Percentiles rank a stretch among this genome's conserved stretches.
These are phyloP conservation scores for Passer domesticus DNA, from an alignment of 2,113 vertebrate genomes.

Conservation along the genomic window DNA sequence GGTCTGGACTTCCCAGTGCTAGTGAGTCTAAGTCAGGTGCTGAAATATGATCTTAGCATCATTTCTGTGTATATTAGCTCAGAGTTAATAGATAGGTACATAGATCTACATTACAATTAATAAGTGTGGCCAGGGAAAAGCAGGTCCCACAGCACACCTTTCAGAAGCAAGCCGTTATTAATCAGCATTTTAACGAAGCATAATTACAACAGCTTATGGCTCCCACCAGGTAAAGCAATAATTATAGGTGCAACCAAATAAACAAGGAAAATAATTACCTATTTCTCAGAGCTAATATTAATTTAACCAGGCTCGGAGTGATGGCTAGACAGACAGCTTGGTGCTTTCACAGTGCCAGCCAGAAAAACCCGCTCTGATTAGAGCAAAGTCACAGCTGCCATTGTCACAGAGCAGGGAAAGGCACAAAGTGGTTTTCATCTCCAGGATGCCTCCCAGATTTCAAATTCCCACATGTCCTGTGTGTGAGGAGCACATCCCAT, in stretches of 20 bases:
- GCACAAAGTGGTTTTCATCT: not conserved
- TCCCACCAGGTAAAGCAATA: conserved; percentile 74
- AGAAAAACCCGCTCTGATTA: not conserved
- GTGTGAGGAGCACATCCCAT: not conserved
- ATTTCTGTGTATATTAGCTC: conserved; percentile 50
- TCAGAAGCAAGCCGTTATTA: conserved; percentile 66
- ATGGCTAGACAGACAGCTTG: conserved; percentile 48
- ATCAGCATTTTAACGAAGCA: conserved; percentile 77
- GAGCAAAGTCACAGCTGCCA: not conserved
- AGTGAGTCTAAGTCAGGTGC: not conserved
- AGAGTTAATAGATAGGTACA: conserved; percentile 65
- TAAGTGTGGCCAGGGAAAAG: conserved; percentile 52
- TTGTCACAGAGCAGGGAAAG: not conserved
- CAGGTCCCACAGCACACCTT: conserved; percentile 57
- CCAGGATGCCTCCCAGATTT: not conserved
- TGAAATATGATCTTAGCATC: conserved; percentile 32
- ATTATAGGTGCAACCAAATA: conserved; percentile 73
- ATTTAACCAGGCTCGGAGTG: conserved; percentile 59
- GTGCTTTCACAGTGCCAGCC: not conserved
- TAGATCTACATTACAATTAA: conserved; percentile 64
- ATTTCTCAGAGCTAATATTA: conserved; percentile 72
- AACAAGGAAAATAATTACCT: conserved; percentile 67
- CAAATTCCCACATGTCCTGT: not conserved
- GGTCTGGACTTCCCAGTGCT: not conserved
- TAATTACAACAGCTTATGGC: conserved; percentile 76